Evolutionary conservation across 2,888 invertebrate species (phyloP).

Genomic region (Nowickia ferox): DNA sequence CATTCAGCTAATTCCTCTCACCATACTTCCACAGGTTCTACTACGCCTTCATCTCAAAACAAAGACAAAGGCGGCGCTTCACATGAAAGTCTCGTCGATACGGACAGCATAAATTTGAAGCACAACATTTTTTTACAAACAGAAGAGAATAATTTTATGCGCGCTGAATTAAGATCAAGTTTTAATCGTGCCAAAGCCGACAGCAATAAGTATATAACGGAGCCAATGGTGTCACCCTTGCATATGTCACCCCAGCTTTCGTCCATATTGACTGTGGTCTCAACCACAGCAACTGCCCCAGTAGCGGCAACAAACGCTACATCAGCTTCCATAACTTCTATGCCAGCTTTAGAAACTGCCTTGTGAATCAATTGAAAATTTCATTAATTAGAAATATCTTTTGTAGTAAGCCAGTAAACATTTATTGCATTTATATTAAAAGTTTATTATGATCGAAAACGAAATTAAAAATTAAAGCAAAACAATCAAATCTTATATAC

Average conservation of each 20-base stretch:
- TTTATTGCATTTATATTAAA: slow-evolving; percentile 64
- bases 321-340: slow-evolving; percentile 69
- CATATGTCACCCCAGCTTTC: slow-evolving; percentile 18
- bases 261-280: slow-evolving; percentile 2
- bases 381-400: slow-evolving; percentile 8
- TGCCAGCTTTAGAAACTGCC: slow-evolving; percentile 80
- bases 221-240: slow-evolving; percentile 14
- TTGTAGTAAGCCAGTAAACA: slow-evolving; percentile 53
- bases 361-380: slow-evolving; percentile 73
- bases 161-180: slow-evolving; percentile 79
- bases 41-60: slow-evolving; percentile 17
- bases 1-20: slow-evolving; percentile 85
- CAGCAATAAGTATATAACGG: slow-evolving; percentile 48
- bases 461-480: slow-evolving; percentile 53
- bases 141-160: slow-evolving; percentile 83
- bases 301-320: background rate
- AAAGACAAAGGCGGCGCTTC: slow-evolving; percentile 20
- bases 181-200: slow-evolving; percentile 54
- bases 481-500: slow-evolving; percentile 67
- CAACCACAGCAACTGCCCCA: slow-evolving; percentile 15
- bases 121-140: slow-evolving; percentile 82
- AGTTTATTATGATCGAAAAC: slow-evolving; percentile 29
- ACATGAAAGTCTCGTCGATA: slow-evolving; percentile 47
- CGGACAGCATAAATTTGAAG: slow-evolving; percentile 80
- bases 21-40: slow-evolving; percentile 84